phyloP scores from a whole-genome alignment of 2,113 vertebrate species.

The Mustelus asterias region DNA sequence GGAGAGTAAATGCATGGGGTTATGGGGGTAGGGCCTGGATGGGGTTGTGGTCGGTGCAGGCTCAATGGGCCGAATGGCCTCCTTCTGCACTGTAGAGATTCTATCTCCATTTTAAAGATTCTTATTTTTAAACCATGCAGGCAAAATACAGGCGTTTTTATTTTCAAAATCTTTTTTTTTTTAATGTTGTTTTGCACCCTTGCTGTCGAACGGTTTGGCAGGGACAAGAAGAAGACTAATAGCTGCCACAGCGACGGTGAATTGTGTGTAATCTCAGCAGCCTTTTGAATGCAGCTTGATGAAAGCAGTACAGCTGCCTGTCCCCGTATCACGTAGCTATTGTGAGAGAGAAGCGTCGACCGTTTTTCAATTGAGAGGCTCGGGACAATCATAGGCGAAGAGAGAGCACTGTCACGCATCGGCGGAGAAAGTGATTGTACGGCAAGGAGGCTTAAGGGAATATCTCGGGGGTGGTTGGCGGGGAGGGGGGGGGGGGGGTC shows the following conservation, averaged over 20 bases:
- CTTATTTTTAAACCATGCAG: background rate
- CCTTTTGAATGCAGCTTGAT: background rate
- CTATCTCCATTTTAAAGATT: too few relatives aligned
- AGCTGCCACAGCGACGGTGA: background rate
- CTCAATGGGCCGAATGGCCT: too few relatives aligned
- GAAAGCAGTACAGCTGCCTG: background rate
- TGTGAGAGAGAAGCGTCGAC: background rate
- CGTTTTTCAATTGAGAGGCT: slow-evolving; percentile 35
- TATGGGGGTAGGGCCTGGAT: too few relatives aligned
- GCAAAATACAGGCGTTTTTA: background rate
- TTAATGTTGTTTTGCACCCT: background rate
- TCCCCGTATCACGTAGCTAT: background rate
- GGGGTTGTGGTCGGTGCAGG: too few relatives aligned
- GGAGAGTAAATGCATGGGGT: too few relatives aligned
- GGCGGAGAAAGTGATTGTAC: slow-evolving; percentile 41
- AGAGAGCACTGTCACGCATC: slow-evolving; percentile 39
- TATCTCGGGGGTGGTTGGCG: background rate
- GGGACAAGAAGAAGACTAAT: background rate
- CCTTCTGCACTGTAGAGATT: too few relatives aligned
- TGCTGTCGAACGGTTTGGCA: background rate
- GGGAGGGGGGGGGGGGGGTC: background rate
- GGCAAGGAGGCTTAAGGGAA: background rate
- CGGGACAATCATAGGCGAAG: slow-evolving; percentile 36
- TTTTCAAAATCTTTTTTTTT: background rate
- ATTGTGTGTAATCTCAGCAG: background rate